These are phyloP conservation scores for Pocillopora verrucosa DNA, from an alignment of 64 coral and sea anemone species.

Conservation along the genomic window DNA sequence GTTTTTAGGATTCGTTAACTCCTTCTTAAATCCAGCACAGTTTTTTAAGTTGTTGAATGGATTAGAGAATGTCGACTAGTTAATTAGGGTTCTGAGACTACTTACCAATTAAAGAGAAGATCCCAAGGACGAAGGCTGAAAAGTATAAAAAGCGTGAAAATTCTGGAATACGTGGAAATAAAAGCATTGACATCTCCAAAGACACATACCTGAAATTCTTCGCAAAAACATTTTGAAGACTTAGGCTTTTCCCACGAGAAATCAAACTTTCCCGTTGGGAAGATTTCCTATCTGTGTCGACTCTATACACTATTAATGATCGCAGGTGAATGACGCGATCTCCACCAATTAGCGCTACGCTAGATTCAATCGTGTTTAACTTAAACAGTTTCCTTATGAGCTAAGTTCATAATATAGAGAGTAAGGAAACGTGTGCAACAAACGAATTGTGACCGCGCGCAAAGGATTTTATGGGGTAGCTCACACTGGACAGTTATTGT, in stretches of 20 bases:
- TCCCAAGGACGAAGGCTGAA: neutral
- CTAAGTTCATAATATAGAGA: neutral
- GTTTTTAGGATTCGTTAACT: neutral
- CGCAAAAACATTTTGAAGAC: slow-evolving; percentile 5
- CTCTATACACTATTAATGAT: slow-evolving; percentile 29
- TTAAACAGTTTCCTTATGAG: neutral
- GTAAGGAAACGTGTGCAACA: neutral
- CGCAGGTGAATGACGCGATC: slow-evolving; percentile 13
- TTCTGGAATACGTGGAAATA: neutral
- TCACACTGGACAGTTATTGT: neutral
- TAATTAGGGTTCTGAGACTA: neutral
- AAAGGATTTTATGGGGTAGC: neutral
- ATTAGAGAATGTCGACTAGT: neutral
- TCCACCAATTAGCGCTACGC: neutral
- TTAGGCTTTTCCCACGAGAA: neutral
- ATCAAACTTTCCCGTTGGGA: slow-evolving; percentile 10
- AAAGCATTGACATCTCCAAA: neutral
- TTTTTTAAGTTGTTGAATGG: neutral
- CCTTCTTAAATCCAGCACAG: neutral
- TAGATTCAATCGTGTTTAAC: slow-evolving; percentile 28
- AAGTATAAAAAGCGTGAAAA: neutral
- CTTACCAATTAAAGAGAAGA: slow-evolving; percentile 17
- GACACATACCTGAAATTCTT: slow-evolving; percentile 7
- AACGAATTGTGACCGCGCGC: no score
- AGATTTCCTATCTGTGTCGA: neutral